Evolutionary conservation across 2,113 vertebrate genomes (phyloP), one percentile per base, ranked within the genome.

Genomic region (Chlamydotis undulata): DNA sequence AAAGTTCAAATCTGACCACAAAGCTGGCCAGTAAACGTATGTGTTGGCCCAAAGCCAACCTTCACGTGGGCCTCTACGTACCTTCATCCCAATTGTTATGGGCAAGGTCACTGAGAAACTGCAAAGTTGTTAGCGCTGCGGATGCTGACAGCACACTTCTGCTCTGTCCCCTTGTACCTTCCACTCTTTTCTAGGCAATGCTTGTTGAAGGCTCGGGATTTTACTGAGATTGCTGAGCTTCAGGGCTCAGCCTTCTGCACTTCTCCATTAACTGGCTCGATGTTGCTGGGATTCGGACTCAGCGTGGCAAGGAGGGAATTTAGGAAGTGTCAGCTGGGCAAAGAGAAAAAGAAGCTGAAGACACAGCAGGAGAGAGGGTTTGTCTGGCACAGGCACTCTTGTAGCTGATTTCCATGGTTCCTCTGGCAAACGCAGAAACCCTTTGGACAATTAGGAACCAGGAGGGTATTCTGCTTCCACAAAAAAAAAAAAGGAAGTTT

Each of bases 51-150:
- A 60, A 83, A 69, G 15, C 29, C 89, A 84, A 1, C 39, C 56
- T 53, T 55, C 47, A 4, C 4, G 0, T 1, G 8, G n/a, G 16
- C 25, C 43, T 61, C 31, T 49, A 22, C 69, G n/a, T 52, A 37
- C 74, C 47, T 56, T 14, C 61, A 29, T 53, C 55, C 55, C 0
- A 0, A 8, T 4, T 12, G 9, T 26, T 19, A 6, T 0, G 0
- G 43, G 43, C 45, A 52, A 70, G 49, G 31, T 50, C 88, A 31
- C 53, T n/a, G 17, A 59, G 83, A 63, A 86, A 39, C 0, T 33
- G 55, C 14, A 1, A 25, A 29, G 14, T 1, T 64, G 35, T 50
- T 16, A 11, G 49, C 2, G 4, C 75, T 57, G 75, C 1, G 6
- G 21, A 5, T 59, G 57, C 79, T 73, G 75, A 31, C 7, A 15